Evolutionary conservation across 2,113 vertebrate genomes (phyloP).

Genomic region (Podiceps cristatus): DNA sequence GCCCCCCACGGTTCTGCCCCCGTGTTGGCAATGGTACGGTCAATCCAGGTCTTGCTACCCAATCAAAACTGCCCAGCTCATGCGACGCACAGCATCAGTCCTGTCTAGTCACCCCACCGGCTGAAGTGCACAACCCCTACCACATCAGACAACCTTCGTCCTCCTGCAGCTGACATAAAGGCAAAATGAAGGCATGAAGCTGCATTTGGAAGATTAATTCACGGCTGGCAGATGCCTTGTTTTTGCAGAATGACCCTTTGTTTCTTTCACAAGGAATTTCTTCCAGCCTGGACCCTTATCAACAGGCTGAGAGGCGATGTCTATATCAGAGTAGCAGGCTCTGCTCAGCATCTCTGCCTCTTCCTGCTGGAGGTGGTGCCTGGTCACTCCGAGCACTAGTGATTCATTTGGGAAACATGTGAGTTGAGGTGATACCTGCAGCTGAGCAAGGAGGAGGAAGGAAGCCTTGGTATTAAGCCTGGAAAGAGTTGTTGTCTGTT

Average conservation of each 20-base stretch:
- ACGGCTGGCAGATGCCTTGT: background rate
- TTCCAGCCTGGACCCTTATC: background rate
- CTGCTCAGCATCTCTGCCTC: background rate
- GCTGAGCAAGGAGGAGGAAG: background rate
- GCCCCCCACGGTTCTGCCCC: background rate
- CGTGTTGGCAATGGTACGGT: background rate
- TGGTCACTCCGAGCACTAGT: background rate
- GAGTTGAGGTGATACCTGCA: background rate
- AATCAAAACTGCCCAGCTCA: background rate
- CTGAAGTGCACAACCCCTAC: accelerated
- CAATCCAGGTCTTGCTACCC: background rate
- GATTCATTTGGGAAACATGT: background rate
- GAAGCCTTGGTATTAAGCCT: background rate
- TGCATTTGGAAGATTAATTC: background rate
- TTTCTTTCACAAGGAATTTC: background rate
- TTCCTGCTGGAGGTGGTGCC: background rate
- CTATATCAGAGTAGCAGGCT: background rate
- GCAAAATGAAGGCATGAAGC: background rate
- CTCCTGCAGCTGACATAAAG: background rate
- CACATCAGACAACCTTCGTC: background rate
- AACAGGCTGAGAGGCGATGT: accelerated
- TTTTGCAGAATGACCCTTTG: background rate
- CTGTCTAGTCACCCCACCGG: accelerated
- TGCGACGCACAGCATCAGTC: accelerated
- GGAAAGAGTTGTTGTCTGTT: background rate